Evolutionary conservation across 1,140 invertebrate species (phyloP).

Genomic region (Littorina saxatilis): DNA sequence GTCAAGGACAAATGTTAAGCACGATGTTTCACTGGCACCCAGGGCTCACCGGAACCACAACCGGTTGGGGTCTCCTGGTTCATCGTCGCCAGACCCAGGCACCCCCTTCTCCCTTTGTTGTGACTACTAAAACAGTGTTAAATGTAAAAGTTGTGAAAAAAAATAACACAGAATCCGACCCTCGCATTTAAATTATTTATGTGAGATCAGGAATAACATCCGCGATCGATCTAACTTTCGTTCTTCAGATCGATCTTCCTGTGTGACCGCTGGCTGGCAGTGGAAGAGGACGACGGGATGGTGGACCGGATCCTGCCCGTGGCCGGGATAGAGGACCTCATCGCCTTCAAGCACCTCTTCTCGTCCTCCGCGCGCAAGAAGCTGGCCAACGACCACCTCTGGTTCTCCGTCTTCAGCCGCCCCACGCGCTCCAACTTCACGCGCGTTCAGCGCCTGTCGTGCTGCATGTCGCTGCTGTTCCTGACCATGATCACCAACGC

Average conservation of each 20-base stretch:
- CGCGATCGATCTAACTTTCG: no score
- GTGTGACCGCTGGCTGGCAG: constrained; percentile 73
- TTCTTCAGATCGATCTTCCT: constrained; percentile 71
- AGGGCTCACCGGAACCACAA: no score
- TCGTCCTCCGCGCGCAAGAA: constrained; percentile 75
- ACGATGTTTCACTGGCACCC: no score
- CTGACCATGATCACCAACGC: constrained; percentile 76
- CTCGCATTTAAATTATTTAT: no score
- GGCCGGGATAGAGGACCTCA: constrained; percentile 72
- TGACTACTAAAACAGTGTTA: no score
- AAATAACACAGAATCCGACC: no score
- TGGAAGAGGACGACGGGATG: constrained; percentile 75
- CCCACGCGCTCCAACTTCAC: constrained; percentile 75
- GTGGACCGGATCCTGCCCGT: constrained; percentile 74
- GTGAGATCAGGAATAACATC: no score
- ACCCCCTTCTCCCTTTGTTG: no score
- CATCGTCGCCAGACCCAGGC: no score
- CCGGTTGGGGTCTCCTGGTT: no score
- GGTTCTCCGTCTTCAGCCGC: constrained; percentile 74
- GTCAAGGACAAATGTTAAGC: no score
- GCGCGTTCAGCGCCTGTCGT: constrained; percentile 74
- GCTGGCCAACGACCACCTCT: constrained; percentile 75
- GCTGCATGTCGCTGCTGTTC: constrained; percentile 74
- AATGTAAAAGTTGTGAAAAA: no score
- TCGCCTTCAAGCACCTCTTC: constrained; percentile 75